phyloP scores from a whole-genome alignment of 2,797 vertebrate genomes.

The Heteromormyrus szaboi region DNA sequence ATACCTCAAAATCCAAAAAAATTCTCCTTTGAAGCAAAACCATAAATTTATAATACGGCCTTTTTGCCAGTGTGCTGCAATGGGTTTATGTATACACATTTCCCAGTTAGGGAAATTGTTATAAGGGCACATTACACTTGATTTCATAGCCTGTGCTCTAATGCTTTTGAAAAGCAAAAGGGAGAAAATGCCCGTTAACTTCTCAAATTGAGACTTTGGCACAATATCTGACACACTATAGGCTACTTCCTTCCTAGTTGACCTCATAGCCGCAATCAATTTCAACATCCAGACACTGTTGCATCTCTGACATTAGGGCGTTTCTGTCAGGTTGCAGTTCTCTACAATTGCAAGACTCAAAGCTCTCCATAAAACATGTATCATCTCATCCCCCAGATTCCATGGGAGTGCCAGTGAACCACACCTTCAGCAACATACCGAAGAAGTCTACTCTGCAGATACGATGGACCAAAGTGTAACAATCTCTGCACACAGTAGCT shows the following conservation, averaged over 20 bases:
- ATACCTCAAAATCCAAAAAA: slow-evolving; percentile 57
- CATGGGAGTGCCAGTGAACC: slow-evolving; percentile 46
- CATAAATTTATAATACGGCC: slow-evolving; percentile 54
- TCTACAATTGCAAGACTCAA: slow-evolving; percentile 54
- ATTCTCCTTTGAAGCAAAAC: slow-evolving; percentile 54
- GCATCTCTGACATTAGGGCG: slow-evolving; percentile 71
- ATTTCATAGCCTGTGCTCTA: slow-evolving; percentile 70
- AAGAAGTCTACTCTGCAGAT: background rate
- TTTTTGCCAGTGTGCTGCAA: slow-evolving; percentile 53
- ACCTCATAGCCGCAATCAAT: slow-evolving; percentile 81
- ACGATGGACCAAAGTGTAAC: slow-evolving; percentile 54
- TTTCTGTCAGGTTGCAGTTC: slow-evolving; percentile 79
- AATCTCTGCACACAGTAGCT: slow-evolving; percentile 74
- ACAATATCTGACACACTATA: slow-evolving; percentile 86
- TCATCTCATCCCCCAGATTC: slow-evolving; percentile 45
- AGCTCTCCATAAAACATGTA: slow-evolving; percentile 64
- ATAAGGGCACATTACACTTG: slow-evolving; percentile 65
- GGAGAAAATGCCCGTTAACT: slow-evolving; percentile 78
- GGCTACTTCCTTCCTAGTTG: slow-evolving; percentile 90
- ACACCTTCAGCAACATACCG: slow-evolving; percentile 30
- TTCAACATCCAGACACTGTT: slow-evolving; percentile 81
- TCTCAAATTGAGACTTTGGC: slow-evolving; percentile 74
- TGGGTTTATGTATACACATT: slow-evolving; percentile 56
- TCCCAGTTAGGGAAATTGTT: slow-evolving; percentile 57
- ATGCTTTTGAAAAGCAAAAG: slow-evolving; percentile 60